Base-by-base conservation (phyloP, 2,113 vertebrate species). In the Siphamia tubifer region DNA sequence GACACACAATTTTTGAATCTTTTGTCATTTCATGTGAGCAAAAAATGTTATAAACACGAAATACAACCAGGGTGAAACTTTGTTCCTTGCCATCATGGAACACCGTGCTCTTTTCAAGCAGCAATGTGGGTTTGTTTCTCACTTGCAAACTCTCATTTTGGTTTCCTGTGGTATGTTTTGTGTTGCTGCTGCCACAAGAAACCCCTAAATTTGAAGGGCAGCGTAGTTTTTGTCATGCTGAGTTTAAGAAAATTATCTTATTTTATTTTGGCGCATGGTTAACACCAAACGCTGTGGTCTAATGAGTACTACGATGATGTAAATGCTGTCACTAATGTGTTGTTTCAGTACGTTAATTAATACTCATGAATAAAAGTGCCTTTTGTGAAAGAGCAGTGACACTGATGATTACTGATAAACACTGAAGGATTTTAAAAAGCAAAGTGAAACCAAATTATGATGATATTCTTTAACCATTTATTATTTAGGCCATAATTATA, bases 161-260 rank as follows among this genome's bases (percentile, higher is more conserved):
- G 82, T 87, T 91, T 91, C 89, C 88, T 89, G 84, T 88, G 1
- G 4, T 27, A 48, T 58, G 15, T 68, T 75, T 84, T 25, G 6
- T 44, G n/a, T 75, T 79, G 58, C 67, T 6, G 23, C 51, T 78
- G 65, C 58, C 69, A 73, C 58, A 36, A 74, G 53, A 80, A 52
- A 66, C 23, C 42, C 43, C 25, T 43, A 52, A 8, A 15, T 72
- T 67, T 75, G 15, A 64, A 61, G 58, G 54, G 23, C 48, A 68
- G 20, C 39, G 15, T 58, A 17, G 16, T 55, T 72, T 67, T 9
- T 74, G 13, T 69, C 11, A 2, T 20, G 19, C 31, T 39, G 34
- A 39, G 20, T 36, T 63, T 31, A 35, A 68, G 32, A 55, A 51
- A 64, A 49, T 38, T 45, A 57, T 74, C 15, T 21, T 36, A 9